These are phyloP conservation scores for Iphiclides podalirius DNA, from an alignment of 2,888 invertebrate genomes.

Conservation along the genomic window DNA sequence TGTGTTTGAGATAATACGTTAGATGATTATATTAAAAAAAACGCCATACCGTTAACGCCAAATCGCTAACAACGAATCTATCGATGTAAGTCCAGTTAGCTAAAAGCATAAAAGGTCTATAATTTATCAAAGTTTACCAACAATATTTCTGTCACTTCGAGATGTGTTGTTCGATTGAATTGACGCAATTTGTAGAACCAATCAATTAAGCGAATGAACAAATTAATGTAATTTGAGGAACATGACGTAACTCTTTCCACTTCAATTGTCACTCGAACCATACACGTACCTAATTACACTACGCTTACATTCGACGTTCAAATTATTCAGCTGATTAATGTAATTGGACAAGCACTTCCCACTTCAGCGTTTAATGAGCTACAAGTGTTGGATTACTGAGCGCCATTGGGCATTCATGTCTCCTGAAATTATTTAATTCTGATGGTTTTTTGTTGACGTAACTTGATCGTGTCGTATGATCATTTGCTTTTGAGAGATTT, in stretches of 20 bases:
- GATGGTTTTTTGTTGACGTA: not conserved
- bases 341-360: constrained; percentile 6
- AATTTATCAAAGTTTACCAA: too few species aligned
- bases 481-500: constrained; percentile 1
- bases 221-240: constrained; percentile 12
- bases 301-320: too few species aligned
- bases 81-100: too few species aligned
- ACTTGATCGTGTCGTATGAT: not conserved
- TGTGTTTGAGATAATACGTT: too few species aligned
- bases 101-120: too few species aligned
- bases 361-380: constrained; percentile 5
- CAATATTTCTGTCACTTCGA: too few species aligned
- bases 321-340: constrained; percentile 7
- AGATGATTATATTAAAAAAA: too few species aligned
- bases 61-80: too few species aligned
- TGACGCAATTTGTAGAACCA: too few species aligned
- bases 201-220: too few species aligned
- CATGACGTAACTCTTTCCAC: constrained; percentile 7
- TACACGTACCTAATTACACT: not conserved
- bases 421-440: not conserved
- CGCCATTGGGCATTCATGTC: constrained; percentile 1
- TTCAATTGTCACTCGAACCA: constrained; percentile 2
- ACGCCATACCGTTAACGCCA: too few species aligned
- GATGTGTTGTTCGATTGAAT: too few species aligned
- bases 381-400: constrained; percentile 6